Evolutionary conservation across 35 echinoderm and acorn worm species (phyloP).

Genomic region (Amphiura filiformis): DNA sequence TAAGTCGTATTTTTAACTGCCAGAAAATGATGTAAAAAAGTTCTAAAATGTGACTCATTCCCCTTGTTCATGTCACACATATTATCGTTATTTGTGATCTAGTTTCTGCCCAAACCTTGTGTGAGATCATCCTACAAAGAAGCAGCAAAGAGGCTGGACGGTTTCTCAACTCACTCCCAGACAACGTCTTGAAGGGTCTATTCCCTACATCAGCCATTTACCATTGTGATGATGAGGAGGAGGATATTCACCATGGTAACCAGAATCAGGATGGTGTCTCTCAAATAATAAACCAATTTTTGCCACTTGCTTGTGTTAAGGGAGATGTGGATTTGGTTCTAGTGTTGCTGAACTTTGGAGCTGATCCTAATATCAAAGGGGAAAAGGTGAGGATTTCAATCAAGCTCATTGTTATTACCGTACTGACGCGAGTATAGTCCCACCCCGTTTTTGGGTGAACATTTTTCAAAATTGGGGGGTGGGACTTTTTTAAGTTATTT

Average conservation of each 20-base stretch:
- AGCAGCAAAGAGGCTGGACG: not conserved
- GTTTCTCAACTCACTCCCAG: not conserved
- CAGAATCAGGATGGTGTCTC: not conserved
- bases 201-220: not conserved
- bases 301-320: not conserved
- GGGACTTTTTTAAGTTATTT: no score
- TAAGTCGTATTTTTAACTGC: no score
- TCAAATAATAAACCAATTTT: not conserved
- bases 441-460: no score
- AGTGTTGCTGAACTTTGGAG: not conserved
- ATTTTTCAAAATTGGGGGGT: no score
- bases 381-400: conserved; percentile 10
- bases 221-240: no score
- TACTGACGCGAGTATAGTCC: no score
- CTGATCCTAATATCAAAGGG: not conserved
- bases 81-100: no score
- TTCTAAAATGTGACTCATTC: no score
- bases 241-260: not conserved
- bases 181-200: not conserved
- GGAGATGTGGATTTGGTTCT: not conserved
- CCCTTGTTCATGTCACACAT: no score
- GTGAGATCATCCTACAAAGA: not conserved
- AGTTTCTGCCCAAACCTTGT: no score
- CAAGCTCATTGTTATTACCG: no score
- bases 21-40: no score